Percentiles rank a stretch among this genome's conserved stretches.
Evolutionary conservation across 2,113 vertebrate species (phyloP).

Genomic region (Hylia prasina): DNA sequence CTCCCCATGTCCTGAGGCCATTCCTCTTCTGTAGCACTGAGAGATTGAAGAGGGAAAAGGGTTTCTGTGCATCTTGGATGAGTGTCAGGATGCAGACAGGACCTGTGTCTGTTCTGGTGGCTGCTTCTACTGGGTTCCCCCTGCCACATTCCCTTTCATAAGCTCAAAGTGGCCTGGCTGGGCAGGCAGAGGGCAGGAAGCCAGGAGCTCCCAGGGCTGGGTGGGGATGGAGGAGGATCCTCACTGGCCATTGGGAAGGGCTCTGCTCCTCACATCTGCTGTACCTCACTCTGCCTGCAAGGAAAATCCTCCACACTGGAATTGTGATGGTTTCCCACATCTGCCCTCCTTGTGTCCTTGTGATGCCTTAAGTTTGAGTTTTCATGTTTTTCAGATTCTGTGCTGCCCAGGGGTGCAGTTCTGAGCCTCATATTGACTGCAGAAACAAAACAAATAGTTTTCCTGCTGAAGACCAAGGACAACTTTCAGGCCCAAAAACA

Average conservation of each 20-base stretch:
- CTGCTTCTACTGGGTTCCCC: not conserved
- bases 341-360: not conserved
- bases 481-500: not conserved
- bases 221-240: not conserved
- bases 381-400: not conserved
- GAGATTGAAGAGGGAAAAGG: not conserved
- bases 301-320: not conserved
- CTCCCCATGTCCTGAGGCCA: not conserved
- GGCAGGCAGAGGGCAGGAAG: not conserved
- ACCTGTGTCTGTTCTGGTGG: not conserved
- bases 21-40: not conserved
- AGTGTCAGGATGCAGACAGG: not conserved
- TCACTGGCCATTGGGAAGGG: not conserved
- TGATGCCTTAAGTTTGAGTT: not conserved
- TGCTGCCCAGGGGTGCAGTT: not conserved
- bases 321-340: not conserved
- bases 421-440: too few relatives aligned
- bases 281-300: not conserved
- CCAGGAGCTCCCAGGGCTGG: not conserved
- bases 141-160: rapidly evolving
- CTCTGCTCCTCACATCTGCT: not conserved
- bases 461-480: not conserved
- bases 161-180: not conserved
- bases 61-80: not conserved
- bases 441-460: too few relatives aligned